Percentiles rank a stretch among this genome's conserved stretches.
These are phyloP conservation scores for Fragum sueziense DNA, from an alignment of 2,888 invertebrate species.

Conservation along the genomic window DNA sequence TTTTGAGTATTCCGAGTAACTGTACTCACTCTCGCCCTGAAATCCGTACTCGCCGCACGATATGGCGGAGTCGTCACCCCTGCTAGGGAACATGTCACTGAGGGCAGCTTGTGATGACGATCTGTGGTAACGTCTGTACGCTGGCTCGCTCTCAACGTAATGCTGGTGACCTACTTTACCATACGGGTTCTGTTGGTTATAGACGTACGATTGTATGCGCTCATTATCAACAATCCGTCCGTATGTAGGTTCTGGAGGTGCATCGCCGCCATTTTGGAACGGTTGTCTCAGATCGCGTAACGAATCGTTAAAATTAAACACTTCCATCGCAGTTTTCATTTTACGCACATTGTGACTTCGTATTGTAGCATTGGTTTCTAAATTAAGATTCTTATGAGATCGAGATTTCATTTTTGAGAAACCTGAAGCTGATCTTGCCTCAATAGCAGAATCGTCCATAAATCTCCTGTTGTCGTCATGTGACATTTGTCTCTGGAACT, in stretches of 20 bases:
- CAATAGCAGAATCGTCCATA: slow-evolving; percentile 57
- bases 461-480: slow-evolving; percentile 45
- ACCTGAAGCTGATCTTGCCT: slow-evolving; percentile 45
- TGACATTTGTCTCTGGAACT: slow-evolving; percentile 16
- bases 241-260: slow-evolving; percentile 41
- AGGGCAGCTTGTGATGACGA: slow-evolving; percentile 66
- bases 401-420: slow-evolving; percentile 62
- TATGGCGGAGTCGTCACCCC: slow-evolving; percentile 77
- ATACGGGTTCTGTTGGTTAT: slow-evolving; percentile 38
- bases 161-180: slow-evolving; percentile 31
- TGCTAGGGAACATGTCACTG: slow-evolving; percentile 65
- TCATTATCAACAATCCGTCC: slow-evolving; percentile 56
- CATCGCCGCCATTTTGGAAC: slow-evolving; percentile 33
- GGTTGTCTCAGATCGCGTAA: slow-evolving; percentile 56
- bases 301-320: slow-evolving; percentile 71
- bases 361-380: slow-evolving; percentile 75
- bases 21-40: slow-evolving; percentile 75
- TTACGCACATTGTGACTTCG: slow-evolving; percentile 75
- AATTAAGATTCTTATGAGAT: slow-evolving; percentile 65
- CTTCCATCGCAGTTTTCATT: slow-evolving; percentile 68
- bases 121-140: slow-evolving; percentile 58
- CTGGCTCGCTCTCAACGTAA: slow-evolving; percentile 73
- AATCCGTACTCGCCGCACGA: slow-evolving; percentile 74
- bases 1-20: slow-evolving; percentile 73
- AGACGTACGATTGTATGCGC: slow-evolving; percentile 57